Percentiles rank a stretch among this genome's conserved stretches.
Conservation (phyloP, 2,797 vertebrate species). For the Bufotes viridis region DNA sequence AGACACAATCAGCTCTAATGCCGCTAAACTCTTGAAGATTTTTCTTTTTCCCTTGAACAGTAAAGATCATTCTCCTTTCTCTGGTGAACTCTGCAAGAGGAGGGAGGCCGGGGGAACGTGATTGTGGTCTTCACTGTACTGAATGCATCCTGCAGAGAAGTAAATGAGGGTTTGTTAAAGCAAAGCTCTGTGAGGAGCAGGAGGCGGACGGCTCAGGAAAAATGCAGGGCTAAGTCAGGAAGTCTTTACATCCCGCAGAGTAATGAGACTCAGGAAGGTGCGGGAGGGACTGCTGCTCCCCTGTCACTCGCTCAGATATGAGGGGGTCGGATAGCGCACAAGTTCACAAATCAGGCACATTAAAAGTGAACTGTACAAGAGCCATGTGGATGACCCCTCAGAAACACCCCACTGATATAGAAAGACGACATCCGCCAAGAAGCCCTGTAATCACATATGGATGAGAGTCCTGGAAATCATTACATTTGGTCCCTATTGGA, state of each 20-base stretch:
- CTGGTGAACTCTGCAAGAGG: slow-evolving; percentile 33
- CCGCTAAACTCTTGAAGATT: slow-evolving; percentile 10
- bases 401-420: background rate
- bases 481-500: background rate
- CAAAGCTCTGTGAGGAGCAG: slow-evolving; percentile 19
- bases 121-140: slow-evolving; percentile 34
- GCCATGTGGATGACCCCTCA: background rate
- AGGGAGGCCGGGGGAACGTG: slow-evolving; percentile 11
- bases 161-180: slow-evolving; percentile 49
- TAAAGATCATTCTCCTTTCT: slow-evolving; percentile 28
- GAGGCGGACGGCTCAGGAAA: slow-evolving; percentile 10
- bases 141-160: slow-evolving; percentile 31
- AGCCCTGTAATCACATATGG: background rate
- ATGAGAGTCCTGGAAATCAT: background rate
- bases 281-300: background rate
- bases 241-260: slow-evolving; percentile 35
- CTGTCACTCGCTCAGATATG: slow-evolving; percentile 3
- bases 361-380: background rate
- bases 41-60: slow-evolving; percentile 4
- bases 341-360: background rate
- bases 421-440: background rate
- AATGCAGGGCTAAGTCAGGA: slow-evolving; percentile 5
- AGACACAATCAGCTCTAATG: slow-evolving; percentile 14
- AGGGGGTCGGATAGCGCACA: background rate
- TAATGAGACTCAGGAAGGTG: slow-evolving; percentile 25